phyloP scores from a whole-genome alignment of 1,140 invertebrate genomes.

The Drosophila pandora region DNA sequence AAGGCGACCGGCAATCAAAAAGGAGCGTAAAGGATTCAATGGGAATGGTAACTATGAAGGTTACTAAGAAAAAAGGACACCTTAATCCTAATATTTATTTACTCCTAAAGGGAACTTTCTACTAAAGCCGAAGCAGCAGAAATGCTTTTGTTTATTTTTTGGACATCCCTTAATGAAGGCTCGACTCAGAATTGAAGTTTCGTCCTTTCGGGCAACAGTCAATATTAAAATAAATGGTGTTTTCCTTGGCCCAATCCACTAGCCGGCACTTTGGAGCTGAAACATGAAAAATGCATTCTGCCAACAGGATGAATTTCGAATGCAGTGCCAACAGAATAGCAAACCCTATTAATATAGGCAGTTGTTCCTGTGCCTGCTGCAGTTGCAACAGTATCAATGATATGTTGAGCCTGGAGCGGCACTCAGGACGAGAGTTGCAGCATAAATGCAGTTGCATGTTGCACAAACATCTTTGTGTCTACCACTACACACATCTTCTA shows the following conservation, averaged over 20 bases:
- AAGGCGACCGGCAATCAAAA: conserved; percentile 13
- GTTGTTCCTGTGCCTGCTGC: conserved; percentile 12
- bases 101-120: neutral
- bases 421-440: conserved; percentile 63
- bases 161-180: no score
- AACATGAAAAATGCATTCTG: conserved; percentile 71
- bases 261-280: conserved; percentile 6
- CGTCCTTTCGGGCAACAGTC: neutral
- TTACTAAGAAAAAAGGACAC: neutral
- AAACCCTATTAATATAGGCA: conserved; percentile 40
- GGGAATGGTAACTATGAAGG: neutral
- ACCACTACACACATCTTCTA: conserved; percentile 2
- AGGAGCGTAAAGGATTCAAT: neutral
- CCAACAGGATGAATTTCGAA: conserved; percentile 38
- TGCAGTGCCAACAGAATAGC: conserved; percentile 41
- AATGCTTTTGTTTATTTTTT: no score
- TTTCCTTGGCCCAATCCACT: conserved; percentile 16
- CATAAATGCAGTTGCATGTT: conserved; percentile 72
- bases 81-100: no score
- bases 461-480: conserved; percentile 49
- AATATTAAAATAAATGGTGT: conserved; percentile 6
- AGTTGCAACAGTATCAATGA: conserved; percentile 18
- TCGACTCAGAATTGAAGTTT: neutral
- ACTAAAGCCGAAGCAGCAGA: no score
- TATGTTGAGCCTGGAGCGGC: conserved; percentile 48